Conservation (phyloP, 1,140 invertebrate genomes). For the Mycetomoellerius zeteki region DNA sequence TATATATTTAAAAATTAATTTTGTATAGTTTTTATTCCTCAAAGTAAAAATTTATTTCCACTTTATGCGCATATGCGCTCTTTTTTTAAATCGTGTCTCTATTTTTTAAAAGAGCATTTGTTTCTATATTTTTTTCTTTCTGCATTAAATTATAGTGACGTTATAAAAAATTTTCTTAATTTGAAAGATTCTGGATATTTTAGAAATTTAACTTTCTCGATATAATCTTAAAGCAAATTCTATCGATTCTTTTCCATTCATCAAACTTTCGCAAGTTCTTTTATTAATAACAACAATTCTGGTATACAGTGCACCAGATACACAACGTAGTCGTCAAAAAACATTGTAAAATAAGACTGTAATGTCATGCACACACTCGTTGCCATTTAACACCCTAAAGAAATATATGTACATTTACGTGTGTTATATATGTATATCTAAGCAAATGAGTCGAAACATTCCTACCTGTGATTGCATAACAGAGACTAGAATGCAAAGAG, state of each 20-base stretch:
- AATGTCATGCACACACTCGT: conserved; percentile 63
- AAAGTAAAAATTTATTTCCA: neutral
- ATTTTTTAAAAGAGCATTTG: neutral
- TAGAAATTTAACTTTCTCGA: neutral
- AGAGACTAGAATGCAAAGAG: conserved; percentile 74
- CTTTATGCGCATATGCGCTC: neutral
- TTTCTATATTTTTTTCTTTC: neutral
- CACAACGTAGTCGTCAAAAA: conserved; percentile 35
- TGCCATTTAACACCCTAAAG: conserved; percentile 51
- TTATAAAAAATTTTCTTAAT: neutral
- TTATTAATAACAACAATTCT: conserved; percentile 30
- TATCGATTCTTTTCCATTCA: conserved; percentile 19
- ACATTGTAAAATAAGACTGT: conserved; percentile 53
- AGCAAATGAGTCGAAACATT: conserved; percentile 80
- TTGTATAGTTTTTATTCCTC: neutral
- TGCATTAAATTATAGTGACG: neutral
- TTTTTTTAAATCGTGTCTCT: neutral
- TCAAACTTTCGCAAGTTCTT: conserved; percentile 27
- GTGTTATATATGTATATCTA: conserved; percentile 68
- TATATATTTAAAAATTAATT: neutral
- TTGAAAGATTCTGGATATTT: neutral
- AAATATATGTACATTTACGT: conserved; percentile 40
- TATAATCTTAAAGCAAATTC: neutral
- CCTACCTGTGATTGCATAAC: conserved; percentile 83
- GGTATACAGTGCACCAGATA: conserved; percentile 33